These are phyloP conservation scores for Ceraclea dissimilis DNA, from an alignment of 2,888 invertebrate species.

Conservation along the genomic window DNA sequence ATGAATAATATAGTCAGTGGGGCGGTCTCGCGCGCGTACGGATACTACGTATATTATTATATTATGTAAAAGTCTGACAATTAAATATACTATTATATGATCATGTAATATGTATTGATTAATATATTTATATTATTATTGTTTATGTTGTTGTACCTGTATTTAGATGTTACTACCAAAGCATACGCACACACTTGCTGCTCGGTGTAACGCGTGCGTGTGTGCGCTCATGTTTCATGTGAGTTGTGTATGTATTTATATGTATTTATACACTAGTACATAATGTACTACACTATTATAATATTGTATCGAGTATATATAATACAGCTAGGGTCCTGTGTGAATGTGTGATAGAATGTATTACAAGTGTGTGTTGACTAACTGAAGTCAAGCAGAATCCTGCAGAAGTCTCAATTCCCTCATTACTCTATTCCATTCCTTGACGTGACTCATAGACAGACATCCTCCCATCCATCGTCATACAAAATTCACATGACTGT, in stretches of 20 bases:
- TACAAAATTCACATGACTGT: no score
- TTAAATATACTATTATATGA: slow-evolving; percentile 8
- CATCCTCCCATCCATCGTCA: neutral
- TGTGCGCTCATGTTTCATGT: neutral
- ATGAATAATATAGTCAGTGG: slow-evolving; percentile 24
- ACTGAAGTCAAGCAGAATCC: slow-evolving; percentile 17
- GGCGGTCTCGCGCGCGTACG: neutral
- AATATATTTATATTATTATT: slow-evolving; percentile 10
- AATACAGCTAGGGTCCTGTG: slow-evolving; percentile 19
- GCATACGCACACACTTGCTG: neutral
- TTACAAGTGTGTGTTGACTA: slow-evolving; percentile 6
- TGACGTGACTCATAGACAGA: slow-evolving; percentile 4
- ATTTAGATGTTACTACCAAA: neutral
- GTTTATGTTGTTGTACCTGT: slow-evolving; percentile 16
- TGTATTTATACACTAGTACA: slow-evolving; percentile 9
- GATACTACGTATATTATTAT: neutral
- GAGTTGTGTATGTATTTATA: slow-evolving; percentile 5
- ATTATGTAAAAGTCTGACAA: slow-evolving; percentile 24
- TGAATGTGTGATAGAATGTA: slow-evolving; percentile 11
- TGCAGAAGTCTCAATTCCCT: slow-evolving; percentile 26
- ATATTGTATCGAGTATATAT: no score
- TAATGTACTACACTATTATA: neutral
- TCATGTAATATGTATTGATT: neutral
- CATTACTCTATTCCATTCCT: slow-evolving; percentile 24
- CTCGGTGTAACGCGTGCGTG: neutral